Conservation (phyloP, 2,113 vertebrate species). For the Salvator merianae region DNA sequence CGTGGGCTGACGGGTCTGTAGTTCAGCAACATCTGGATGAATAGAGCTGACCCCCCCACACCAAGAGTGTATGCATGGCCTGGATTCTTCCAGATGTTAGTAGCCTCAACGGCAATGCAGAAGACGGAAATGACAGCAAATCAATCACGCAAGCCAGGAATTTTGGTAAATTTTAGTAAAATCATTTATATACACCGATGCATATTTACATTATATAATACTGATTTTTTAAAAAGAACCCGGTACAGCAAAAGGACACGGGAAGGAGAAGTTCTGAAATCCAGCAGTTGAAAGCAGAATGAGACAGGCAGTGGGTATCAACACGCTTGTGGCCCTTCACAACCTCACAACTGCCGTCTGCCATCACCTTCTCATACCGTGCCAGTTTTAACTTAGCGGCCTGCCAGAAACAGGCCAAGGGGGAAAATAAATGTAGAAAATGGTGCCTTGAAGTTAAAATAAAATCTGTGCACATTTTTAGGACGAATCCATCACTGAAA, state of each 20-base stretch:
- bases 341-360: conserved; percentile 32
- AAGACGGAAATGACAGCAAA: too few species aligned
- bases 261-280: neutral
- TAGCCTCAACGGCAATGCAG: too few species aligned
- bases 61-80: too few species aligned
- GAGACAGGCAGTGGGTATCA: too few species aligned
- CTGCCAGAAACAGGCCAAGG: neutral
- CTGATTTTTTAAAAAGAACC: conserved; percentile 62
- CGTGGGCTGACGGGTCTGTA: too few species aligned
- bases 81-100: too few species aligned
- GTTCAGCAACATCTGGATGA: too few species aligned
- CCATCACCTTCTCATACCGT: neutral
- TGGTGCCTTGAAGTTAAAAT: neutral
- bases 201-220: conserved; percentile 76
- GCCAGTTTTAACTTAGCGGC: too few species aligned
- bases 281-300: conserved; percentile 34
- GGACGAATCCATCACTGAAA: too few species aligned
- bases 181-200: conserved; percentile 75
- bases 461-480: neutral
- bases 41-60: too few species aligned
- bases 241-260: conserved; percentile 56
- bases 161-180: conserved; percentile 68
- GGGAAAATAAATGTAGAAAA: neutral
- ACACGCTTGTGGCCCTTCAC: neutral
- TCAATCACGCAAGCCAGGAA: conserved; percentile 45